Evolutionary conservation across 2,113 vertebrate genomes (phyloP), one percentile per base, ranked within the genome.

Genomic region (Mirounga angustirostris): DNA sequence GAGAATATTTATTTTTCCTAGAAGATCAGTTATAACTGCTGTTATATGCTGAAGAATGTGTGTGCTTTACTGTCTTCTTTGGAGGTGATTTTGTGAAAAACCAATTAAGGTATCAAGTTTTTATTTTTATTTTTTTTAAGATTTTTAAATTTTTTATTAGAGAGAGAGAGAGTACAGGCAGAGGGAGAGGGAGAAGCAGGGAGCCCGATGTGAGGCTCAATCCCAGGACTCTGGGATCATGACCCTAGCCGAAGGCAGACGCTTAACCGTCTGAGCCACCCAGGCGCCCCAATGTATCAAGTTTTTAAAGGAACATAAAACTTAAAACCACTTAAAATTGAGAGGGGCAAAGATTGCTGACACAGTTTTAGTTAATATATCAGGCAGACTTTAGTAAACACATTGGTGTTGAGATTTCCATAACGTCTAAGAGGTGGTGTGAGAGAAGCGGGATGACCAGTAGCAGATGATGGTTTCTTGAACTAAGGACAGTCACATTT

Each of bases 81-180:
- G 78, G 71, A 87, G 82, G 30, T 96, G 46, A 73, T 87, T 90
- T 94, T 97, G 71, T 96, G 93, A 93, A 94, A 96, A 97, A 80
- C 4, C 9, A 87, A 28, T 89, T 33, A 78, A 86, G 59, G 58
- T 40, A 18, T 84, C 40, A 58, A 67, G 18, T 50, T 92, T 88
- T 95, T 16, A 95, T 46, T 46, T 46, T 46, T 8, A 8, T 46
- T 46, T 46, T 46, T 46, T 46, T 46, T 8, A 46, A 46, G 46
- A 46, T 46, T 46, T 46, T 46, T 9, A 1, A 8, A 46, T 9
- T 46, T 46, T 46, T 46, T 46, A 46, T 46, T 46, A 46, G 46
- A 46, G 46, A 46, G 46, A 46, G 46, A 46, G 46, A 46, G 46
- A 7, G 46, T 1, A 7, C 46, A 46, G 46, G 46, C 46, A 46